Percentiles rank a stretch among this genome's conserved stretches.
Conservation (phyloP, 2,113 vertebrate genomes). For the Dasyurus viverrinus region DNA sequence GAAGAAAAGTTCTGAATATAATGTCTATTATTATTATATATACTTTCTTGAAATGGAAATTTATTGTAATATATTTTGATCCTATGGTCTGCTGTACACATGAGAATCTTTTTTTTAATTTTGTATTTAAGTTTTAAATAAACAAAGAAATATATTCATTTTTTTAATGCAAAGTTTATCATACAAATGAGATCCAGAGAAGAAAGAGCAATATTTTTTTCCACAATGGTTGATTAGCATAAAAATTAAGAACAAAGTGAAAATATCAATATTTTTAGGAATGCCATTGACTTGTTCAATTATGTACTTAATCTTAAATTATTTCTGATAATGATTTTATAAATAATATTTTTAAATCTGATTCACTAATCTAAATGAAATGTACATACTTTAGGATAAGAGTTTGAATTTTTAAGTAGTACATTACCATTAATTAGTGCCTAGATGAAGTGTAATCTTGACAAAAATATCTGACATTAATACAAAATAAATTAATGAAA, state of each 20-base stretch:
- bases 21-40: too few relatives aligned
- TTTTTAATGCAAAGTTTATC: too few relatives aligned
- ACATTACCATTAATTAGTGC: conserved; percentile 77
- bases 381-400: conserved; percentile 52
- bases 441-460: conserved; percentile 69
- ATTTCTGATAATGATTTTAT: conserved; percentile 68
- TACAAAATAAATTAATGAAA: conserved; percentile 75
- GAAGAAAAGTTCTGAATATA: too few relatives aligned
- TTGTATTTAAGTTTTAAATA: too few relatives aligned
- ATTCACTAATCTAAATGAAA: conserved; percentile 61
- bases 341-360: conserved; percentile 60
- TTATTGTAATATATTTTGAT: too few relatives aligned
- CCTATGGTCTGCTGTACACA: too few relatives aligned
- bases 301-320: conserved; percentile 45
- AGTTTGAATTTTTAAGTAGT: conserved; percentile 77
- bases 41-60: too few relatives aligned
- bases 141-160: too few relatives aligned
- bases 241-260: not conserved
- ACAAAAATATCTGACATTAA: conserved; percentile 74
- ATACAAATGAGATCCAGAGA: not conserved
- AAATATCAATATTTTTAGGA: conserved; percentile 7
- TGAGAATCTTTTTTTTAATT: too few relatives aligned
- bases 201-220: not conserved
- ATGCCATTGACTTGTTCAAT: conserved; percentile 35
- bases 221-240: not conserved